These are phyloP conservation scores for Furcula furcula DNA, from an alignment of 2,888 invertebrate genomes.

Conservation along the genomic window DNA sequence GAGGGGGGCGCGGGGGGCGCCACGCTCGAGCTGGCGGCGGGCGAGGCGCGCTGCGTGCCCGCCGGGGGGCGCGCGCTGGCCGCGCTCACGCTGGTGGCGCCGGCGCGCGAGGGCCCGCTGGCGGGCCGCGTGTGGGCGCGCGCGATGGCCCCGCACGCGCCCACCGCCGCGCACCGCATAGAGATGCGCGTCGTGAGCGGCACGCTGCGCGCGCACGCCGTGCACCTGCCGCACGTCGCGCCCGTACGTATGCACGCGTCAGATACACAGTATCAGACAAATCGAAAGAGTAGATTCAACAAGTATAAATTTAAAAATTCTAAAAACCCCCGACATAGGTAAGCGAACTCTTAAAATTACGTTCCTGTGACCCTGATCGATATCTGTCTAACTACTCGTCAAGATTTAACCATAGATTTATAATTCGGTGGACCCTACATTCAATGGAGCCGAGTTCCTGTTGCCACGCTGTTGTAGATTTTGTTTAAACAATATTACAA, in stretches of 20 bases:
- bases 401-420: no score
- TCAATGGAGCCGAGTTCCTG: no score
- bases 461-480: no score
- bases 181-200: constrained; percentile 20
- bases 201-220: constrained; percentile 23
- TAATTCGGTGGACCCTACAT: no score
- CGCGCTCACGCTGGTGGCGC: constrained; percentile 44
- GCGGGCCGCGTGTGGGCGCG: constrained; percentile 18
- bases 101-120: constrained; percentile 36
- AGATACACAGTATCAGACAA: no score
- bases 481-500: no score
- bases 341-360: no score
- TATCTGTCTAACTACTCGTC: no score
- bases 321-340: no score
- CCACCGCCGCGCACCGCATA: constrained; percentile 7
- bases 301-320: no score
- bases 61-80: constrained; percentile 10
- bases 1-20: constrained; percentile 38
- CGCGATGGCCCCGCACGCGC: constrained; percentile 16
- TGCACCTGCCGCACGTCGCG: constrained; percentile 38
- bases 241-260: constrained; percentile 26
- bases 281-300: no score
- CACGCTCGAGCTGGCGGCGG: constrained; percentile 23
- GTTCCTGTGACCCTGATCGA: no score
- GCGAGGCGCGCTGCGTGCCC: constrained; percentile 23